A percentile compares a stretch with the other conserved stretches of the same genome.
These are phyloP conservation scores for Connochaetes taurinus DNA, from an alignment of 2,113 vertebrate species.

Conservation along the genomic window DNA sequence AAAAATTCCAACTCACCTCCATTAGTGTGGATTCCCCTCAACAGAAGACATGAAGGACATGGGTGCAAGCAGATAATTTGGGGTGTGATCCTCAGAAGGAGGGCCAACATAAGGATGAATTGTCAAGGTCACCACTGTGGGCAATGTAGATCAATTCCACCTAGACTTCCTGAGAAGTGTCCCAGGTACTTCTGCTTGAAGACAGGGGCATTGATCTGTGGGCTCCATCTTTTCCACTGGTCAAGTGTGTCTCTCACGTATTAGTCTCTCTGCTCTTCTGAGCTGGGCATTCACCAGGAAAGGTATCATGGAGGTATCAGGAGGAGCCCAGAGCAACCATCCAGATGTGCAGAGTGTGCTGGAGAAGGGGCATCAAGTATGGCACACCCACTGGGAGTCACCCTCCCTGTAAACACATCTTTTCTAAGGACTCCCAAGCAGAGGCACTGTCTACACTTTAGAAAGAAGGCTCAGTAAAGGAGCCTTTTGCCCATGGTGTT, in stretches of 20 bases:
- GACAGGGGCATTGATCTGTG: accelerated
- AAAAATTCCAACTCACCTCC: neutral
- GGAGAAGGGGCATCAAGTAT: neutral
- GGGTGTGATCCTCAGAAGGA: neutral
- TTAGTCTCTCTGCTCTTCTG: neutral
- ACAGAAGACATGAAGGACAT: neutral
- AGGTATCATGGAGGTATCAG: neutral
- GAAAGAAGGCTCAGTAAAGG: neutral
- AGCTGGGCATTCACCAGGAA: neutral
- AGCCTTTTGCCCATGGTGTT: accelerated
- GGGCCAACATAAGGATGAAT: neutral
- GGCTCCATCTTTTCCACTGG: neutral
- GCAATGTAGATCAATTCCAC: neutral
- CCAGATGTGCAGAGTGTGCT: neutral
- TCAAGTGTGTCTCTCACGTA: neutral
- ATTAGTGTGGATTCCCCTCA: neutral
- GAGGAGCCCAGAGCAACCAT: no score
- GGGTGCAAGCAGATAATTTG: neutral
- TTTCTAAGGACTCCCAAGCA: neutral
- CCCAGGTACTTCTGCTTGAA: neutral
- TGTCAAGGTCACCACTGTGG: neutral
- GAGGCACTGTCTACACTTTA: neutral
- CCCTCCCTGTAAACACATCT: neutral
- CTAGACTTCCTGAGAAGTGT: neutral
- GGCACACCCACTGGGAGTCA: neutral